Evolutionary conservation across 2,113 vertebrate genomes (phyloP).

Genomic region (Rhinopomastus cyanomelas): DNA sequence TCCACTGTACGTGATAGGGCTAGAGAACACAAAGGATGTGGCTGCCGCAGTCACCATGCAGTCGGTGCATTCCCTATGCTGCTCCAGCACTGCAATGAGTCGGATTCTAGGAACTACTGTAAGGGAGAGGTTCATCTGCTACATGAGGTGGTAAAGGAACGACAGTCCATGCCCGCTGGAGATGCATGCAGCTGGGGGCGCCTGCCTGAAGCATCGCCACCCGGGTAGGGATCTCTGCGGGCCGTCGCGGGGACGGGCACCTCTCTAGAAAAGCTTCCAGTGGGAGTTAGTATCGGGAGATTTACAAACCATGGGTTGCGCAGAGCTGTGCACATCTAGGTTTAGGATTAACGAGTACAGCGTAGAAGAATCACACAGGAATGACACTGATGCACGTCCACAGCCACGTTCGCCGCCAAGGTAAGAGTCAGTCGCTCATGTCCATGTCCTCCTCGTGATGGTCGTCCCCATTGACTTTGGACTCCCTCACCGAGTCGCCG

Average conservation of each 20-base stretch:
- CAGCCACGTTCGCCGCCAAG: not conserved
- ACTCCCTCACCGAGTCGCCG: slow-evolving; percentile 79
- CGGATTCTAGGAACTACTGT: slow-evolving; percentile 61
- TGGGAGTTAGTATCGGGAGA: slow-evolving; percentile 65
- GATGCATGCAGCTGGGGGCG: slow-evolving; percentile 69
- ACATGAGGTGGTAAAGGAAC: too few relatives aligned
- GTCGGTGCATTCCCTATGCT: slow-evolving; percentile 71
- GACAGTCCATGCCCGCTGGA: slow-evolving; percentile 67
- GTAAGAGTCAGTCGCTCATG: slow-evolving; percentile 89
- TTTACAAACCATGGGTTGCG: slow-evolving; percentile 66
- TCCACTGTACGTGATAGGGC: slow-evolving; percentile 34
- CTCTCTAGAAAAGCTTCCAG: slow-evolving; percentile 63
- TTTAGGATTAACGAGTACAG: slow-evolving; percentile 81
- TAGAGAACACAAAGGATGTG: slow-evolving; percentile 58
- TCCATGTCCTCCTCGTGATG: slow-evolving; percentile 99
- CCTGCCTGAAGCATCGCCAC: slow-evolving; percentile 33
- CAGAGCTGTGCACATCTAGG: slow-evolving; percentile 75
- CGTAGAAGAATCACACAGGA: slow-evolving; percentile 76
- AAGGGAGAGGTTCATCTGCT: not conserved
- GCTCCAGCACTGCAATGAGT: slow-evolving; percentile 70
- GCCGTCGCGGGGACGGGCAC: slow-evolving; percentile 50
- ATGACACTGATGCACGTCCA: slow-evolving; percentile 64
- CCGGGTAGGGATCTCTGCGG: not conserved
- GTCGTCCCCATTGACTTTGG: slow-evolving; percentile 93
- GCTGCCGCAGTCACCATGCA: slow-evolving; percentile 74